A percentile compares a stretch with the other conserved stretches of the same genome.
These are phyloP conservation scores for Cryptoblepharus egeriae DNA, from an alignment of 2,797 vertebrate genomes.

Conservation along the genomic window DNA sequence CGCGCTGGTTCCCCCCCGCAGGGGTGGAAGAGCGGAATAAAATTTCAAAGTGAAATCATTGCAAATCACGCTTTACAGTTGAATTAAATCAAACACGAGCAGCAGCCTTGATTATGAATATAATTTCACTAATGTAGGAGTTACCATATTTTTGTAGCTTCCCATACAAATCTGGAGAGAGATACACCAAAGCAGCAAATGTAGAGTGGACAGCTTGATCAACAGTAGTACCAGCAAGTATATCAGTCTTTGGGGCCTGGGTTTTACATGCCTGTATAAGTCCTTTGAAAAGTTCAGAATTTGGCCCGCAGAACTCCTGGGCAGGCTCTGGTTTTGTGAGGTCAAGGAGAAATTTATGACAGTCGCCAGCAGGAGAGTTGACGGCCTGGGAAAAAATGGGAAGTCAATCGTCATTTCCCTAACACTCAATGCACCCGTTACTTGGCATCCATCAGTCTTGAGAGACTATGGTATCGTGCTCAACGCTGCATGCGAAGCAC, in stretches of 20 bases:
- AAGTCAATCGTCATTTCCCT: background rate
- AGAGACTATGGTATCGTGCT: no score
- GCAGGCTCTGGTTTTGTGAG: slow-evolving; percentile 93
- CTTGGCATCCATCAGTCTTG: no score
- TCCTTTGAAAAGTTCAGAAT: slow-evolving; percentile 88
- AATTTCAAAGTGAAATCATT: background rate
- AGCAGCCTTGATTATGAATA: slow-evolving; percentile 58
- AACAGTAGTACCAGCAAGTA: slow-evolving; percentile 87
- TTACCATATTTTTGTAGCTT: slow-evolving; percentile 91
- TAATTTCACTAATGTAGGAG: slow-evolving; percentile 68
- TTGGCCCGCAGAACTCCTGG: slow-evolving; percentile 83
- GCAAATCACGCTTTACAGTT: slow-evolving; percentile 22
- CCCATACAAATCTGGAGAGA: slow-evolving; percentile 89
- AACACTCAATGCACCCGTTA: no score
- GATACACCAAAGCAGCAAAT: slow-evolving; percentile 96
- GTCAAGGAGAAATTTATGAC: slow-evolving; percentile 87
- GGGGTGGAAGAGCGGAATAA: no score
- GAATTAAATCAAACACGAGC: slow-evolving; percentile 39
- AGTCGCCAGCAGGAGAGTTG: slow-evolving; percentile 77
- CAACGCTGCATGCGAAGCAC: no score
- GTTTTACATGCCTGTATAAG: slow-evolving; percentile 89
- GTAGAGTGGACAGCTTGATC: slow-evolving; percentile 97
- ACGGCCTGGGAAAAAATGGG: slow-evolving; percentile 66
- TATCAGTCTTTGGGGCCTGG: slow-evolving; percentile 89
- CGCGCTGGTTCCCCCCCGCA: no score